Base-by-base conservation (phyloP, 2,113 vertebrate genomes). In the Cervus canadensis region DNA sequence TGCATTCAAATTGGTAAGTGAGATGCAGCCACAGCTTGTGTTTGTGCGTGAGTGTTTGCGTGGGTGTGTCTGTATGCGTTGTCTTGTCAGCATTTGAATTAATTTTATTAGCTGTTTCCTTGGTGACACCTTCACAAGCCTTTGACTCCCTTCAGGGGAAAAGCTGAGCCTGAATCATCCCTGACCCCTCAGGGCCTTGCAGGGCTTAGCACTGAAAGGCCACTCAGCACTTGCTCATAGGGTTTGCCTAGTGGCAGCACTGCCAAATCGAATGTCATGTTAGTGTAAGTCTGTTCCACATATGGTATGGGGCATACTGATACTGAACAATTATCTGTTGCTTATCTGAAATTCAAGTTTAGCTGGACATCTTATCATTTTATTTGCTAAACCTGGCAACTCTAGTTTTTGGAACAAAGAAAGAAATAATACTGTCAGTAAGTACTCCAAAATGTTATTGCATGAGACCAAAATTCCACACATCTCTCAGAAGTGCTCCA, bases 311-410 rank as follows among this genome's bases (percentile, higher is more conserved):
- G 25, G 2, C n/a, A 86, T 43, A 83, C 28, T 78, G 56, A 33
- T 23, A 19, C 26, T 57, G 52, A 56, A 67, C 33, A 85, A 86
- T 81, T 89, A 95, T 82, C 54, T 45, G 36, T n/a, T 52, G 12
- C 56, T 64, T 43, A 87, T 84, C 57, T 88, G 43, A 96, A 97
- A 71, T 76, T 92, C 74, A 60, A 6, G 74, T 94, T 59, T 94
- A 90, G 85, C 33, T 59, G 19, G 8, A 7, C 23, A 2, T 57
- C 28, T 23, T 83, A 12, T 10, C 87, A 3, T 91, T 91, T 79
- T 52, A 83, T 90, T 85, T 94, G 54, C 10, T 95, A 48, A 86
- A 83, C 89, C 43, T 78, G 71, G 54, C 54, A 84, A 43, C 64
- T 74, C 15, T 23, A 45, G 43, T 52, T 89, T 88, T 94, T 60